phyloP scores from a whole-genome alignment of 2,888 invertebrate genomes.

The Oxyteleia sp. region DNA sequence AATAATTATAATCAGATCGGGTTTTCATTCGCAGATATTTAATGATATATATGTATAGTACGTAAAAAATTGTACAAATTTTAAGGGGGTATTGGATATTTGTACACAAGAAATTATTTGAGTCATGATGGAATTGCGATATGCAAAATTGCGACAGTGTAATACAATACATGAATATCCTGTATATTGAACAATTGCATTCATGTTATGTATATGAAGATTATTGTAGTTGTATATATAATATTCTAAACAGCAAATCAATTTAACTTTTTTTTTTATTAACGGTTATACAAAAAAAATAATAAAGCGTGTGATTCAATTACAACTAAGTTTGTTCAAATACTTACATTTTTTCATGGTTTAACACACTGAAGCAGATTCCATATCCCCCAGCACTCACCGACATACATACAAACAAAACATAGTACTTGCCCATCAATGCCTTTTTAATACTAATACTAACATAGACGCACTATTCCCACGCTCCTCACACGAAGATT shows the following conservation, averaged over 20 bases:
- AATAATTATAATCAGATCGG: too few relatives aligned
- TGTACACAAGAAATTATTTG: neutral
- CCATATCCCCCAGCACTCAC: too few relatives aligned
- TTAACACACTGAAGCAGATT: too few relatives aligned
- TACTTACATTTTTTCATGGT: neutral
- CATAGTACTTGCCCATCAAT: too few relatives aligned
- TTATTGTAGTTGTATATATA: slow-evolving; percentile 69
- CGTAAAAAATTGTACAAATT: slow-evolving; percentile 18
- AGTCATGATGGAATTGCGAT: slow-evolving; percentile 32
- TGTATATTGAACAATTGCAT: slow-evolving; percentile 47
- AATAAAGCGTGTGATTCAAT: slow-evolving; percentile 39
- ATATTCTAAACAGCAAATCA: slow-evolving; percentile 48
- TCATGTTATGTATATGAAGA: slow-evolving; percentile 65
- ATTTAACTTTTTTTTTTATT: slow-evolving; percentile 43
- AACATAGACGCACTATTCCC: too few relatives aligned
- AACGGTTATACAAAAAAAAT: slow-evolving; percentile 29
- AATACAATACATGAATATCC: slow-evolving; percentile 29
- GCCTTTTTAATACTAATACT: too few relatives aligned
- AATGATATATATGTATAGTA: slow-evolving; percentile 8
- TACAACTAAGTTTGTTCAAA: slow-evolving; percentile 1
- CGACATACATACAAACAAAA: too few relatives aligned
- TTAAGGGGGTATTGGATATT: slow-evolving; percentile 19
- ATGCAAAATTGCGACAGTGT: slow-evolving; percentile 8
- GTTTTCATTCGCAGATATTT: neutral
- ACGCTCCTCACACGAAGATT: too few relatives aligned